A percentile compares a stretch with the other conserved stretches of the same genome.
Evolutionary conservation across 37 sponge, comb jelly and placozoan genomes (phyloP).

Genomic region (Halichondria panicea): DNA sequence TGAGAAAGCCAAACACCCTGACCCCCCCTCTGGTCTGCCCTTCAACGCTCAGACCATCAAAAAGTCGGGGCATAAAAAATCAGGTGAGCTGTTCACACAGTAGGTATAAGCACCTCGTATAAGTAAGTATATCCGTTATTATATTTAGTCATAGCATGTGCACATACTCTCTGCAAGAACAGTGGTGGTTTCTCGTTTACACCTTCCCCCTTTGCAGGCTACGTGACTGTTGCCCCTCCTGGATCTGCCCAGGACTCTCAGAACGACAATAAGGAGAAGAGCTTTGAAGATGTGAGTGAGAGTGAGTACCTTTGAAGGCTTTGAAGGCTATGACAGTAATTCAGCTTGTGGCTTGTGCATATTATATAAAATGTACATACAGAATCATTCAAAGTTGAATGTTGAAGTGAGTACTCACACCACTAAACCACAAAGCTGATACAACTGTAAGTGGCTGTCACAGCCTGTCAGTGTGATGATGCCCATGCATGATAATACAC

Average conservation of each 20-base stretch:
- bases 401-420: no score
- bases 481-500: no score
- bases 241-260: background rate
- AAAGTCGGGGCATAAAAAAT: background rate
- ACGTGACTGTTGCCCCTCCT: slow-evolving; percentile 26
- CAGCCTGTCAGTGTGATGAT: no score
- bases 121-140: background rate
- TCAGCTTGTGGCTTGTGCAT: no score
- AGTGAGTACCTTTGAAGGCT: background rate
- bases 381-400: no score
- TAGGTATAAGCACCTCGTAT: background rate
- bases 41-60: slow-evolving; percentile 86
- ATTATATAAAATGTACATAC: no score
- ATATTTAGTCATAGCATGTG: background rate
- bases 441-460: no score
- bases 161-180: background rate
- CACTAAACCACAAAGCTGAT: no score
- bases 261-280: slow-evolving; percentile 15
- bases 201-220: background rate
- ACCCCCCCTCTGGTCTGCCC: slow-evolving; percentile 85
- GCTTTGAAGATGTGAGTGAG: slow-evolving; percentile 36
- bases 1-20: slow-evolving; percentile 53
- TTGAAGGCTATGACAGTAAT: no score
- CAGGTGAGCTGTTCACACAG: background rate
- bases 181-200: background rate